Percentiles rank a stretch among this genome's conserved stretches.
phyloP scores from a whole-genome alignment of 2,113 vertebrate species.

The Turdus rufiventris region DNA sequence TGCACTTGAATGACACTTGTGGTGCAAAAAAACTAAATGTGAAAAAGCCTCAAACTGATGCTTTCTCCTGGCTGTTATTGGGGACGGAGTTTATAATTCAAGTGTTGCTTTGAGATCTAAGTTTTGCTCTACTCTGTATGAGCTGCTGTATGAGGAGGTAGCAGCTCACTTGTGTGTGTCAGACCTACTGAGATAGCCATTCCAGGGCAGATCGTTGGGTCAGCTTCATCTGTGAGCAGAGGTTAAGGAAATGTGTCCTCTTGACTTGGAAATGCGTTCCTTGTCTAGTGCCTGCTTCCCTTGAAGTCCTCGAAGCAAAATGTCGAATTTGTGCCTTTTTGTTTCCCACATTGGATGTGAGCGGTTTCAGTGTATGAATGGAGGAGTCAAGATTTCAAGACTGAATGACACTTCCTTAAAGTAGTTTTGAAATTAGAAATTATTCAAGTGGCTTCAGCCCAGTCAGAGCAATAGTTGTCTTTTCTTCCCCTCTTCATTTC shows the following conservation, averaged over 20 bases:
- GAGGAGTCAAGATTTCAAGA: background rate
- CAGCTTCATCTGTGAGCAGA: background rate
- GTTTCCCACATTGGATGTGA: background rate
- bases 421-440: background rate
- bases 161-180: background rate
- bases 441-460: background rate
- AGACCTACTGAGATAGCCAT: background rate
- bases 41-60: background rate
- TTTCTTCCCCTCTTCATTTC: background rate
- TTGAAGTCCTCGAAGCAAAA: background rate
- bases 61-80: background rate
- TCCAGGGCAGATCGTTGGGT: background rate
- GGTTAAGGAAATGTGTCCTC: background rate
- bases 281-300: background rate
- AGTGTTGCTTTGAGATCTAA: background rate
- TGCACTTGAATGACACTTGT: background rate
- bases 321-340: background rate
- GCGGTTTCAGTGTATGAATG: background rate
- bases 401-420: background rate
- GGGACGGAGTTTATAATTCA: background rate
- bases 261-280: rapidly evolving
- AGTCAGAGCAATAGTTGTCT: background rate
- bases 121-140: background rate
- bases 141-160: background rate
- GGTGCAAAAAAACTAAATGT: background rate